Percentiles rank a stretch among this genome's conserved stretches.
phyloP scores from a whole-genome alignment of 2,113 vertebrate species.

The Rhegmatorhina hoffmannsi region DNA sequence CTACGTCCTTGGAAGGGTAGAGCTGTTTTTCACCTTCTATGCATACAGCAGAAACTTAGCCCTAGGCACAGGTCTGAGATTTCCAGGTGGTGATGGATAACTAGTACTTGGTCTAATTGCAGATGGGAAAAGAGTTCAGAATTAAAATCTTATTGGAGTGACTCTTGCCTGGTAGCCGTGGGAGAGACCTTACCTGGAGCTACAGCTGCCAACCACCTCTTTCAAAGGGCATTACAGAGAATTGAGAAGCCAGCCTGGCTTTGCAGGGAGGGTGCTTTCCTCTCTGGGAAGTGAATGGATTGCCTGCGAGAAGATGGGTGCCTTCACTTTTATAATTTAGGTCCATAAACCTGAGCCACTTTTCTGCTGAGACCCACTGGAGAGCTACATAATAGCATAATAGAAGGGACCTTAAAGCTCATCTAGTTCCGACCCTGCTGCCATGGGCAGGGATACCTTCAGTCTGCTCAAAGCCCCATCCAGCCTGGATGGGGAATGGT shows the following conservation, averaged over 20 bases:
- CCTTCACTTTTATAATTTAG: background rate
- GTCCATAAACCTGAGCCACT: background rate
- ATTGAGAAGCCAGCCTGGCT: background rate
- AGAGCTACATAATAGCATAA: background rate
- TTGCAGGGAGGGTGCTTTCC: background rate
- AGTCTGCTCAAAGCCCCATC: background rate
- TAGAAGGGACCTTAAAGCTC: background rate
- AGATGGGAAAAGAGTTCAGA: background rate
- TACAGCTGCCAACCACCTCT: background rate
- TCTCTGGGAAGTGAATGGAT: background rate
- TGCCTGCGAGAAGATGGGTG: background rate
- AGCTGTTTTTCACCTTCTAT: background rate
- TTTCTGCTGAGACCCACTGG: background rate
- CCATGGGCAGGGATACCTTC: background rate
- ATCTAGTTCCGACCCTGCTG: background rate
- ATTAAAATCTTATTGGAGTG: background rate
- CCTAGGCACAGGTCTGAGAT: background rate
- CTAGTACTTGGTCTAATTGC: background rate
- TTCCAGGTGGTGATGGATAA: background rate
- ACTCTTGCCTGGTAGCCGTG: background rate
- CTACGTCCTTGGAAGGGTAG: background rate
- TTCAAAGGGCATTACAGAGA: background rate
- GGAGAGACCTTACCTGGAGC: background rate
- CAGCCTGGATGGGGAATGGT: background rate
- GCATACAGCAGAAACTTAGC: background rate